Evolutionary conservation across 1,140 invertebrate species (phyloP).

Genomic region (Pygmarrhopalites habei): DNA sequence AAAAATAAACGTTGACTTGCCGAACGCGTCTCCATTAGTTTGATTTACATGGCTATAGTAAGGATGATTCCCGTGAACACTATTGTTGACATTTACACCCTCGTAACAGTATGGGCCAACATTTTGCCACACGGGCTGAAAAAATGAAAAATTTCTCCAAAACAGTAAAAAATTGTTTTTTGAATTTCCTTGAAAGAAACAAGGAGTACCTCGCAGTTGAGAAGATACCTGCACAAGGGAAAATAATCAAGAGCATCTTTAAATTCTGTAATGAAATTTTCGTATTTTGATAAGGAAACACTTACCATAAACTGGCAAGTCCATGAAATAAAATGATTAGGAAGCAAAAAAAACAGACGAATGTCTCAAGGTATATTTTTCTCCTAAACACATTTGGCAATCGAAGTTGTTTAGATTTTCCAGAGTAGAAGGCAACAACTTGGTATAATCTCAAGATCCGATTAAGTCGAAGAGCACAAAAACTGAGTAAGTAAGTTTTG

Average conservation of each 20-base stretch:
- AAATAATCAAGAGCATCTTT: neutral
- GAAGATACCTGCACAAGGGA: neutral
- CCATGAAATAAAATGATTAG: conserved; percentile 13
- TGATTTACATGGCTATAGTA: conserved; percentile 3
- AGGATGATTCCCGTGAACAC: neutral
- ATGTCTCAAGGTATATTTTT: neutral
- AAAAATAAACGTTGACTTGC: too few relatives aligned
- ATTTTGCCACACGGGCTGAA: conserved; percentile 1
- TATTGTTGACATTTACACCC: neutral
- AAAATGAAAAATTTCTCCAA: neutral
- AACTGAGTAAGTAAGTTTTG: neutral
- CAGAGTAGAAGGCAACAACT: neutral
- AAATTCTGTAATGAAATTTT: neutral
- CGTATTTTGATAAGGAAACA: neutral
- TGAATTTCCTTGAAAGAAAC: neutral
- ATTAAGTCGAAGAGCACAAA: conserved; percentile 17
- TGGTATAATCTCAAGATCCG: neutral
- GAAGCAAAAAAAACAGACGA: conserved; percentile 11
- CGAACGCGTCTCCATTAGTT: conserved; percentile 6
- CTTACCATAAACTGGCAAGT: conserved; percentile 19
- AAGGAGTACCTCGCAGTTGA: neutral
- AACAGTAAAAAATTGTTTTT: too few relatives aligned
- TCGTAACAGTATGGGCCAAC: neutral
- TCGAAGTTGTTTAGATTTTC: conserved; percentile 8
- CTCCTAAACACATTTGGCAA: conserved; percentile 2